Percentiles rank a stretch among this genome's conserved stretches.
Evolutionary conservation across 2,888 invertebrate genomes (phyloP).

Genomic region (Ypsolopha sequella): DNA sequence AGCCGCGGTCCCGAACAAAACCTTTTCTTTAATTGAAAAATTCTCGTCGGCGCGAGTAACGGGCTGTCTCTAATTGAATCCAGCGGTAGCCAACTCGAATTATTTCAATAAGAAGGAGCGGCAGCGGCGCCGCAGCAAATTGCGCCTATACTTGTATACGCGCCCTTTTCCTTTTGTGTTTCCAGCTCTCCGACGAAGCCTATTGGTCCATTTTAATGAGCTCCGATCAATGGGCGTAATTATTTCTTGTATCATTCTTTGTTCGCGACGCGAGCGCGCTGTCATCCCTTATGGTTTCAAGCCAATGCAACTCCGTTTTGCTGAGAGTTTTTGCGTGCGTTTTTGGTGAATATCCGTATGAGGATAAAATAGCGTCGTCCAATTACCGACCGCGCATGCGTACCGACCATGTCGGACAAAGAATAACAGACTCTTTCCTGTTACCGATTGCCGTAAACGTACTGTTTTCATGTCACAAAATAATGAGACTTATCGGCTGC

Average conservation of each 20-base stretch:
- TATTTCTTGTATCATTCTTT: slow-evolving; percentile 64
- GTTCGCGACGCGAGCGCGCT: slow-evolving; percentile 45
- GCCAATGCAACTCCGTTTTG: slow-evolving; percentile 10
- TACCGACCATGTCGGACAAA: slow-evolving; percentile 31
- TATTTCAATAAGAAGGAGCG: slow-evolving; percentile 54
- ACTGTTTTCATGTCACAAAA: slow-evolving; percentile 30
- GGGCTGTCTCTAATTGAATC: slow-evolving; percentile 47
- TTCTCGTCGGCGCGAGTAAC: slow-evolving; percentile 22
- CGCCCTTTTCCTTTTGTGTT: slow-evolving; percentile 43
- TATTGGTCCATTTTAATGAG: slow-evolving; percentile 64
- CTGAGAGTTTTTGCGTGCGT: slow-evolving; percentile 41
- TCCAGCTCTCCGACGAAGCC: slow-evolving; percentile 24
- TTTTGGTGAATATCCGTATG: slow-evolving; percentile 52
- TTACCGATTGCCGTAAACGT: slow-evolving; percentile 33
- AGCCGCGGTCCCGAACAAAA: slow-evolving; percentile 17
- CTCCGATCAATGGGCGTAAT: slow-evolving; percentile 66
- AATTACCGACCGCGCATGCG: slow-evolving; percentile 2
- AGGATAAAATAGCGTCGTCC: slow-evolving; percentile 17
- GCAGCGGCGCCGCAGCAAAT: slow-evolving; percentile 57
- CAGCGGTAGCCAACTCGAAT: slow-evolving; percentile 43
- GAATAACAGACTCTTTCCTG: slow-evolving; percentile 29
- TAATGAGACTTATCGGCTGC: slow-evolving; percentile 30
- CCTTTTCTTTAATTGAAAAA: slow-evolving; percentile 36
- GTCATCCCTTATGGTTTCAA: slow-evolving; percentile 42
- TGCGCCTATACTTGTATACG: slow-evolving; percentile 28